These are phyloP conservation scores for Sminthurides aquaticus DNA, from an alignment of 2,888 invertebrate genomes.

Conservation along the genomic window DNA sequence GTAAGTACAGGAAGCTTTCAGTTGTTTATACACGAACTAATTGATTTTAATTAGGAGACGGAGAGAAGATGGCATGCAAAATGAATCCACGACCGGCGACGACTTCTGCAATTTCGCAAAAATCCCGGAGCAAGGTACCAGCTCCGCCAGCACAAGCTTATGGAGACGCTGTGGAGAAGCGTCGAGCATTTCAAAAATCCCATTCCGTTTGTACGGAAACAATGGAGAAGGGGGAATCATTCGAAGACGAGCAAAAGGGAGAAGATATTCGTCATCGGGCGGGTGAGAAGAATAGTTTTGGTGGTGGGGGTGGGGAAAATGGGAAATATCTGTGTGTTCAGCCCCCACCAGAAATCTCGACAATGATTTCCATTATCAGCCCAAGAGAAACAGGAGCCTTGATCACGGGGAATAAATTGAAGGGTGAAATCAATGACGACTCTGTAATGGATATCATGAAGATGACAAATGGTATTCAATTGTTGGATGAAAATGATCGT, in stretches of 20 bases:
- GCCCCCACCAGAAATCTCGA: constrained; percentile 36
- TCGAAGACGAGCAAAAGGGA: neutral
- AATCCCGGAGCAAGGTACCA: neutral
- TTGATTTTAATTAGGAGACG: too few relatives aligned
- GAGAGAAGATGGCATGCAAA: neutral
- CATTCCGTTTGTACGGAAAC: neutral
- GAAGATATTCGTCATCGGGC: neutral
- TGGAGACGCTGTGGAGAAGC: neutral
- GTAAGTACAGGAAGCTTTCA: too few relatives aligned
- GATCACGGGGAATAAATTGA: neutral
- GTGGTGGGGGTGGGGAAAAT: neutral
- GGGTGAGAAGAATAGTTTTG: neutral
- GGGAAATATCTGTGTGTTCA: constrained; percentile 27
- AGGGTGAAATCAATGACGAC: neutral
- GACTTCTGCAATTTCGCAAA: neutral
- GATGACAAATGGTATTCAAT: constrained; percentile 1
- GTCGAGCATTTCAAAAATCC: neutral
- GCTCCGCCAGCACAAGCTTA: neutral
- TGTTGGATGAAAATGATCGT: neutral
- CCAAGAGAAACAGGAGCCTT: constrained; percentile 24
- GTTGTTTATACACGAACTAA: too few relatives aligned
- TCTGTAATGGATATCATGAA: neutral
- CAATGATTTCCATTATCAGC: constrained; percentile 34
- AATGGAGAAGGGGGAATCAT: neutral
- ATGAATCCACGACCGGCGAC: neutral